phyloP scores from a whole-genome alignment of 1,140 invertebrate genomes.

The Globodera rostochiensis region DNA sequence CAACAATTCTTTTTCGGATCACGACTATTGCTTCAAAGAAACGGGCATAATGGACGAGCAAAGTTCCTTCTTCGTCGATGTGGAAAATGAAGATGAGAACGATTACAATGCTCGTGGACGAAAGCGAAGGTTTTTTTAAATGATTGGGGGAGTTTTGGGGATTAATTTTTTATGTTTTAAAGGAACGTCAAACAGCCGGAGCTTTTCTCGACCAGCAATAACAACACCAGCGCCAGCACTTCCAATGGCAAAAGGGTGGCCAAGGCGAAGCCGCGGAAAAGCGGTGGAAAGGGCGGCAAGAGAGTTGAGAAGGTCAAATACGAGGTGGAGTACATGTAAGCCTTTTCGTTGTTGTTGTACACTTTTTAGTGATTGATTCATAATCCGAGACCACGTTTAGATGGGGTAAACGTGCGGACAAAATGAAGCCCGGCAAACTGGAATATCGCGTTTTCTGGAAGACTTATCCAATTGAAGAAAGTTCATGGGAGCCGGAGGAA shows the following conservation, averaged over 20 bases:
- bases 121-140: not conserved
- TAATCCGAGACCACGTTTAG: not conserved
- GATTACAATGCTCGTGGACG: not conserved
- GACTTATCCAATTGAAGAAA: not conserved
- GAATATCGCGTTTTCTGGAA: constrained; percentile 17
- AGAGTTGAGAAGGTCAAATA: not conserved
- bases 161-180: too few relatives aligned
- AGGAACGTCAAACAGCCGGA: not conserved
- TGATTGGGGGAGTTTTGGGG: too few relatives aligned
- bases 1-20: constrained; percentile 11
- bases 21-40: constrained; percentile 3
- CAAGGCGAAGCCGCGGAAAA: not conserved
- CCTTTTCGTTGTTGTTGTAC: not conserved
- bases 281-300: not conserved
- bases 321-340: not conserved
- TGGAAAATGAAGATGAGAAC: not conserved
- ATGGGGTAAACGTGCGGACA: not conserved
- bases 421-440: not conserved
- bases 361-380: too few relatives aligned
- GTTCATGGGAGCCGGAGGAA: constrained; percentile 13
- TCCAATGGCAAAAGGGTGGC: not conserved
- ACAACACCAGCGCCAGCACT: not conserved
- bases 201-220: not conserved
- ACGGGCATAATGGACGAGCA: not conserved
- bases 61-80: not conserved